Evolutionary conservation across 1,140 invertebrate genomes (phyloP).

Genomic region (Dufourea novaeangliae): DNA sequence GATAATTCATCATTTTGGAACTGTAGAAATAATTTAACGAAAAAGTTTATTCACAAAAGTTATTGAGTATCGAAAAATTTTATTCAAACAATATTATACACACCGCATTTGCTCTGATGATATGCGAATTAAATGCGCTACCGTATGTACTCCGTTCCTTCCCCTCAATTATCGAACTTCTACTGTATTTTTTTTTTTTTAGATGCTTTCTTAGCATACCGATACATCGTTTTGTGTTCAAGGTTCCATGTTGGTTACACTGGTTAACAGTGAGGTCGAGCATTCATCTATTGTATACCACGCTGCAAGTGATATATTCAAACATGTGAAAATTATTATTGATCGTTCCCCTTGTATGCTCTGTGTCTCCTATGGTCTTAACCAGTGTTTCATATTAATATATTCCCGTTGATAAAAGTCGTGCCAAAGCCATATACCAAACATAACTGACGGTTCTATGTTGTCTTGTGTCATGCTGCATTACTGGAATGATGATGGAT

Average conservation of each 20-base stretch:
- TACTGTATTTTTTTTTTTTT: too few species aligned
- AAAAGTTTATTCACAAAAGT: too few species aligned
- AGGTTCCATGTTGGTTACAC: constrained; percentile 27
- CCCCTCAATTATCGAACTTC: too few species aligned
- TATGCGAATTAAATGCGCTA: too few species aligned
- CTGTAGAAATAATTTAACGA: too few species aligned
- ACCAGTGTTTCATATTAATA: constrained; percentile 32
- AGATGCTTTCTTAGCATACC: constrained; percentile 35
- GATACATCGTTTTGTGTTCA: constrained; percentile 32
- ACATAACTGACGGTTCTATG: constrained; percentile 72
- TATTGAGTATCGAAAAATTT: too few species aligned
- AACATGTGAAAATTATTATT: constrained; percentile 1
- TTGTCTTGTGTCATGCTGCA: constrained; percentile 80
- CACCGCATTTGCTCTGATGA: too few species aligned
- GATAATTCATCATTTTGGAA: too few species aligned
- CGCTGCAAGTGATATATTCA: background rate
- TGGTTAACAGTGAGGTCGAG: constrained; percentile 31
- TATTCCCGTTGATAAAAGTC: constrained; percentile 36
- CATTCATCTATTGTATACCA: background rate
- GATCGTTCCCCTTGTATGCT: constrained; percentile 37
- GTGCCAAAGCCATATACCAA: constrained; percentile 23
- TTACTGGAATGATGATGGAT: constrained; percentile 74
- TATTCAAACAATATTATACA: too few species aligned
- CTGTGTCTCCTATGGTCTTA: constrained; percentile 42
- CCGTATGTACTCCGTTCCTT: too few species aligned